phyloP scores from a whole-genome alignment of 64 coral and sea anemone species.

The Dendronephthya gigantea region DNA sequence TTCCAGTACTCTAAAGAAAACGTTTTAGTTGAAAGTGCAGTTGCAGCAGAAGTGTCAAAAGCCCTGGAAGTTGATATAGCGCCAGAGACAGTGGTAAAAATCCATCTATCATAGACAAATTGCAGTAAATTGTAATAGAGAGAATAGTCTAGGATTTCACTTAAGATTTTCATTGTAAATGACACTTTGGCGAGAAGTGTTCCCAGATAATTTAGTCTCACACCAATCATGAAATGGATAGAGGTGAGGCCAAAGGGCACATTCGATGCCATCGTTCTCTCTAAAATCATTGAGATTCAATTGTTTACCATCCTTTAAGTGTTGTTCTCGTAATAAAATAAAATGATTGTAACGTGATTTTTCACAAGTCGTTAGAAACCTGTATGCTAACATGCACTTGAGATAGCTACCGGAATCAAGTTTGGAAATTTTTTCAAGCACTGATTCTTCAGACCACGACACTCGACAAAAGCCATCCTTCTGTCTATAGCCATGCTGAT shows the following conservation, averaged over 20 bases:
- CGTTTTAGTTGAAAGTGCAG: not conserved
- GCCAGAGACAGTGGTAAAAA: not conserved
- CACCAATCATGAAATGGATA: conserved; percentile 1
- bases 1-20: not conserved
- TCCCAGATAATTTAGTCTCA: not conserved
- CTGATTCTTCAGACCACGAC: not conserved
- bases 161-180: not conserved
- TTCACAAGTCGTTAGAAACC: not conserved
- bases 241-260: not conserved
- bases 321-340: not conserved
- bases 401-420: not conserved
- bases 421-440: conserved; percentile 5
- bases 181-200: conserved; percentile 1
- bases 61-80: not conserved
- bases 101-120: conserved; percentile 1
- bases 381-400: conserved; percentile 9
- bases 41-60: not conserved
- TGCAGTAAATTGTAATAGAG: not conserved
- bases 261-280: not conserved
- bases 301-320: not conserved
- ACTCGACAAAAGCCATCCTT: not conserved
- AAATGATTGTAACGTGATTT: not conserved
- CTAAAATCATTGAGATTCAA: not conserved
- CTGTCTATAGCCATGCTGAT: not conserved
- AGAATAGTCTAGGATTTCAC: not conserved